Percentiles rank a stretch among this genome's conserved stretches.
Evolutionary conservation across 2,797 vertebrate genomes (phyloP).

Genomic region (Acanthopagrus latus): DNA sequence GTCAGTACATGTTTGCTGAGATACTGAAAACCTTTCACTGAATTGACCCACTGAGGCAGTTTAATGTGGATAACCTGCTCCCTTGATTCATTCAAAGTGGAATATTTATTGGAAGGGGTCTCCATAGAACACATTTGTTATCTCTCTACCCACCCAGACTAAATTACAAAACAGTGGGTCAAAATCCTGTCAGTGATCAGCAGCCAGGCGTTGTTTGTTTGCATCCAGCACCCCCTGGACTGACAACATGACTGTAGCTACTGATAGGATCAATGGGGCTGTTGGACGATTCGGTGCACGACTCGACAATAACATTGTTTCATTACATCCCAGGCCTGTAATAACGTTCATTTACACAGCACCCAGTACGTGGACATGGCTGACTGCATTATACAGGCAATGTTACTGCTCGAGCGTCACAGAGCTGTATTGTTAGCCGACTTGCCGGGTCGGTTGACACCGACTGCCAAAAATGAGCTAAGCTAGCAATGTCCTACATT

Average conservation of each 20-base stretch:
- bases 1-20: background rate
- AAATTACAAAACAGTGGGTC: background rate
- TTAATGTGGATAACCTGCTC: background rate
- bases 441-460: slow-evolving; percentile 45
- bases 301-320: slow-evolving; percentile 24
- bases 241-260: background rate
- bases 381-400: background rate
- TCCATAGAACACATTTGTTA: background rate
- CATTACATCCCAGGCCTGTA: background rate
- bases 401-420: background rate
- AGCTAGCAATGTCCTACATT: slow-evolving; percentile 76
- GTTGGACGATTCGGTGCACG: slow-evolving; percentile 1
- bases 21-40: background rate
- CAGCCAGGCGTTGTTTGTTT: background rate
- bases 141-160: background rate
- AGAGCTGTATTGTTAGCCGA: slow-evolving; percentile 20
- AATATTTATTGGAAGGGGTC: background rate
- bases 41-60: background rate
- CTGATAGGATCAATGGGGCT: slow-evolving; percentile 22
- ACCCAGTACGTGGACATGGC: fast-evolving
- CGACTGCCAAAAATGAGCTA: slow-evolving; percentile 55
- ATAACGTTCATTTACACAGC: fast-evolving
- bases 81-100: background rate
- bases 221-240: background rate
- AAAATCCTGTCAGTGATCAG: background rate